phyloP scores from a whole-genome alignment of 2,888 invertebrate genomes.

The Brachycybe producta region DNA sequence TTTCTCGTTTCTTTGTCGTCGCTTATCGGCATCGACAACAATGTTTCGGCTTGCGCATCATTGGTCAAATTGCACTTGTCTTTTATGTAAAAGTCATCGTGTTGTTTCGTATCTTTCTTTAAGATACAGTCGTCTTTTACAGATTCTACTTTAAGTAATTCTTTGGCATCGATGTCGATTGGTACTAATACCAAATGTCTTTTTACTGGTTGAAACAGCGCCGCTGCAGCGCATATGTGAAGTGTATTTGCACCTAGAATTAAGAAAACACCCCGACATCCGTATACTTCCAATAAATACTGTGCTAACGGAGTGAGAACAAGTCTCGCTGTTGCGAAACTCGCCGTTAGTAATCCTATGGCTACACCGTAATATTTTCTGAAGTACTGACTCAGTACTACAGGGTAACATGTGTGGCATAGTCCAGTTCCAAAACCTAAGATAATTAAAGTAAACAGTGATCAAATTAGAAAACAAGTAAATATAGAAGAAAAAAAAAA shows the following conservation, averaged over 20 bases:
- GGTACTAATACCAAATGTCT: constrained; percentile 11
- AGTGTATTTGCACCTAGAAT: constrained; percentile 4
- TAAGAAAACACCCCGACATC: background rate
- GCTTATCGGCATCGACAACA: background rate
- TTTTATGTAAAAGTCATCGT: background rate
- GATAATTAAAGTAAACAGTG: background rate
- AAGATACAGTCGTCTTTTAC: background rate
- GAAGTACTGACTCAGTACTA: constrained; percentile 11
- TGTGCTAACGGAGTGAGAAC: constrained; percentile 26
- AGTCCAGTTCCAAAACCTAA: constrained; percentile 8
- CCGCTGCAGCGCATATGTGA: constrained; percentile 9
- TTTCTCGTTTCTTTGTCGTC: background rate
- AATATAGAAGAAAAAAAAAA: background rate
- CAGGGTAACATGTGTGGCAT: constrained; percentile 1
- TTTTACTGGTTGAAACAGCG: constrained; percentile 13
- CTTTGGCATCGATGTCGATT: background rate
- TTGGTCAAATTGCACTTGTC: background rate
- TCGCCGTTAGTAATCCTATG: constrained; percentile 6
- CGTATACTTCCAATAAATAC: constrained; percentile 22
- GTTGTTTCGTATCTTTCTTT: background rate
- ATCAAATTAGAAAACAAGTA: background rate
- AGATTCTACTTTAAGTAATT: background rate
- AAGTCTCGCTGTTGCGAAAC: constrained; percentile 36
- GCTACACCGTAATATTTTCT: constrained; percentile 12
- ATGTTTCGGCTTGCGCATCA: too few species aligned